Base-by-base conservation (phyloP, 2,797 vertebrate genomes). In the Leucoraja ocellata region DNA sequence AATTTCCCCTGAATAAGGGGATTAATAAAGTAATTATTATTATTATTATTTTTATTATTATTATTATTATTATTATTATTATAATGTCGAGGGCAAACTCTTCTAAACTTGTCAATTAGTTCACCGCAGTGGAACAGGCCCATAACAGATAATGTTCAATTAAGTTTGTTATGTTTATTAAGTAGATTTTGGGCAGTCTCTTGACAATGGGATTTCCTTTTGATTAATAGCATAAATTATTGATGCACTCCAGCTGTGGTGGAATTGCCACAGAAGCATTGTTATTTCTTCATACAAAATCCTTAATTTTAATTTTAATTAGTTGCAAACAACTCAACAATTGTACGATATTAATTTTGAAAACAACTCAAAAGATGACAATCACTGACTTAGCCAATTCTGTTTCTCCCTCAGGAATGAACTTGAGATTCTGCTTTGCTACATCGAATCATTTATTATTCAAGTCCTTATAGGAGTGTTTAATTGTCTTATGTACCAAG, bases 251-350 rank as follows among this genome's bases (percentile, higher is more conserved):
- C 0, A 39, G 88, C 3, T 39, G n/a, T 46, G 32, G 32, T 91
- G n/a, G 32, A 71, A 90, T 23, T 23, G 18, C 65, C 18, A 46
- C 36, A 46, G 63, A 91, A 91, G 2, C 36, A 91, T 23, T 54
- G 54, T 11, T 5, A 0, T 71, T 90, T 68, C 14, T 68, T 36
- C 32, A 68, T 65, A 6, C 9, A 23, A 58, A n/a, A 88, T 88
- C 32, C n/a, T 71, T 32, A 61, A 18, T 91, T 73, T 39, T 91
- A 68, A 91, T 91, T 86, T 91, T n/a, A 32, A 6, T 91, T 39
- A 9, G 0, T 3, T 36, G 16, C 23, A 32, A 39, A 71, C 4
- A 68, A 91, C 8, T 4, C 71, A 21, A 74, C 23, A n/a, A 25
- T 46, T 25, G 18, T 71, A 39, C 32, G 13, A 91, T 73, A 91